Evolutionary conservation across 1,140 invertebrate genomes (phyloP).

Genomic region (Cydia strobilella): DNA sequence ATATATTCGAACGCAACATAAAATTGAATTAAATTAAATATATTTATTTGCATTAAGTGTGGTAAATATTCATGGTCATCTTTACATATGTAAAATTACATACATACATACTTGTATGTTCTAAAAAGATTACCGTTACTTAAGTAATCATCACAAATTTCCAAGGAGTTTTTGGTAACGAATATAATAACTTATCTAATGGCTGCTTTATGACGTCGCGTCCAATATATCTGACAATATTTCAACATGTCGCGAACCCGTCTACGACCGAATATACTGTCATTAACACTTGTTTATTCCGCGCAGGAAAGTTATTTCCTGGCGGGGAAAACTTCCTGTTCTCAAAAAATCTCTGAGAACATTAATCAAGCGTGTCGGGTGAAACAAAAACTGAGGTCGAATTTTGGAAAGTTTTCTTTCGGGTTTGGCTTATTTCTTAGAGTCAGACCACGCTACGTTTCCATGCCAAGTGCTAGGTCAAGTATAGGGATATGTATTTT

Average conservation of each 20-base stretch:
- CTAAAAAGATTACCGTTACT: too few species aligned
- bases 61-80: too few species aligned
- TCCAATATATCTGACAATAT: background rate
- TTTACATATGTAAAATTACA: too few species aligned
- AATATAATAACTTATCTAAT: background rate
- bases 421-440: background rate
- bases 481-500: too few species aligned
- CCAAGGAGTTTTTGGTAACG: background rate
- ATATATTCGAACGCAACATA: too few species aligned
- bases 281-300: slow-evolving; percentile 10
- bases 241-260: background rate
- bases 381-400: slow-evolving; percentile 27
- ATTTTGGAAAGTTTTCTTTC: background rate
- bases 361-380: slow-evolving; percentile 19
- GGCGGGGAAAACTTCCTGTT: slow-evolving; percentile 10
- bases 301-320: slow-evolving; percentile 28
- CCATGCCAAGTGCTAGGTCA: too few species aligned
- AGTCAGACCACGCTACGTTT: too few species aligned
- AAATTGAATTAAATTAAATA: too few species aligned
- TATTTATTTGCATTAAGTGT: too few species aligned
- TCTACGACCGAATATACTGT: background rate
- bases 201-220: background rate
- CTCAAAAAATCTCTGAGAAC: slow-evolving; percentile 6
- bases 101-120: too few species aligned
- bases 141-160: too few species aligned